Conservation (phyloP, 2,797 vertebrate genomes). For the Phrynocephalus vlangalii region DNA sequence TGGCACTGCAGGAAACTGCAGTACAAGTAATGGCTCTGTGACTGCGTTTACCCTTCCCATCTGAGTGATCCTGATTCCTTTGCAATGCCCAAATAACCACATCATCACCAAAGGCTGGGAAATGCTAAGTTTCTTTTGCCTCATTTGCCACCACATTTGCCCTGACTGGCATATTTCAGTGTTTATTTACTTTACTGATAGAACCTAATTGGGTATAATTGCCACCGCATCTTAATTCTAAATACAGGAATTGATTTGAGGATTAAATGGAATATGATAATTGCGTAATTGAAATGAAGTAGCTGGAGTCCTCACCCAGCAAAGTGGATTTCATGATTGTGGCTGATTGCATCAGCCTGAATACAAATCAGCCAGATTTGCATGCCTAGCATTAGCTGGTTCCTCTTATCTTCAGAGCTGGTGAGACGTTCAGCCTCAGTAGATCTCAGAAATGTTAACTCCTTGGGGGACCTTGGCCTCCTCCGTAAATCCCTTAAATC, state of each 20-base stretch:
- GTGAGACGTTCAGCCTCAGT: slow-evolving; percentile 27
- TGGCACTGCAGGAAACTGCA: background rate
- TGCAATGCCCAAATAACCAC: slow-evolving; percentile 22
- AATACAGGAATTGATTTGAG: slow-evolving; percentile 75
- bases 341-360: slow-evolving; percentile 73
- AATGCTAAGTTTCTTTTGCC: slow-evolving; percentile 44
- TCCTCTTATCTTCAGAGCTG: slow-evolving; percentile 22
- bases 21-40: background rate
- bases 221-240: slow-evolving; percentile 73
- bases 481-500: background rate
- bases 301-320: slow-evolving; percentile 67
- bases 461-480: background rate
- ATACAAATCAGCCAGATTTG: slow-evolving; percentile 70
- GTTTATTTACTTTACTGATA: slow-evolving; percentile 73
- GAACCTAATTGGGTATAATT: slow-evolving; percentile 73
- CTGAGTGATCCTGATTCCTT: background rate
- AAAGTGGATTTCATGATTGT: slow-evolving; percentile 72
- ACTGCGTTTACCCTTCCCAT: background rate
- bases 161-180: slow-evolving; percentile 58
- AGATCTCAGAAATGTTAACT: background rate
- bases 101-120: slow-evolving; percentile 18
- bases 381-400: slow-evolving; percentile 46
- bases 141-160: slow-evolving; percentile 53
- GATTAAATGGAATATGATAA: slow-evolving; percentile 76
- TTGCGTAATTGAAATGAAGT: slow-evolving; percentile 73